A percentile compares a stretch with the other conserved stretches of the same genome.
Conservation (phyloP, 2,113 vertebrate species). For the Tichodroma muraria region DNA sequence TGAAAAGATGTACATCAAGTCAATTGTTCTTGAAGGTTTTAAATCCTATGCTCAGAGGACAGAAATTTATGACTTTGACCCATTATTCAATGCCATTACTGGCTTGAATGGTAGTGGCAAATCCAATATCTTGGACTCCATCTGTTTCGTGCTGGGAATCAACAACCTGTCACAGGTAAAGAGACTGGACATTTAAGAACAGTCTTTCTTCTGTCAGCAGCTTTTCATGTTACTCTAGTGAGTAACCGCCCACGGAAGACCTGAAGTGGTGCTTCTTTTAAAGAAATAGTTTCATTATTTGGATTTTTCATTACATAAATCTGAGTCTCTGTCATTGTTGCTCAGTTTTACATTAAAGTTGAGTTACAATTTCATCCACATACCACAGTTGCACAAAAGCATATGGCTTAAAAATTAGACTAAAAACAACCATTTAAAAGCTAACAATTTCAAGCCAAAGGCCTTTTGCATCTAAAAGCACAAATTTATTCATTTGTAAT, state of each 20-base stretch:
- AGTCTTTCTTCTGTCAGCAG: neutral
- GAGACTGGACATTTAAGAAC: neutral
- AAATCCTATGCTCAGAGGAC: slow-evolving; percentile 95
- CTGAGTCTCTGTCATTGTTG: neutral
- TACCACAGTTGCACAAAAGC: neutral
- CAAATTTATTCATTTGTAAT: neutral
- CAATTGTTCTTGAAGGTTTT: slow-evolving; percentile 90
- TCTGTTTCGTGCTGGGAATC: slow-evolving; percentile 94
- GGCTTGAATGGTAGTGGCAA: slow-evolving; percentile 96
- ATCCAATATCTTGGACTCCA: slow-evolving; percentile 93
- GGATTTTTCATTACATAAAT: neutral
- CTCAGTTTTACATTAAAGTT: neutral
- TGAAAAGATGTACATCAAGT: slow-evolving; percentile 86
- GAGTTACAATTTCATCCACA: neutral
- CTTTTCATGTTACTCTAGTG: accelerated
- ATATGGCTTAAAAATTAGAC: neutral
- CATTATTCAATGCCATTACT: slow-evolving; percentile 94
- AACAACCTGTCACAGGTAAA: slow-evolving; percentile 85
- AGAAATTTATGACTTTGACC: slow-evolving; percentile 86
- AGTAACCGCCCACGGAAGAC: neutral
- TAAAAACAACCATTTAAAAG: neutral
- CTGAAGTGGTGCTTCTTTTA: neutral
- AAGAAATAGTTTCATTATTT: neutral
- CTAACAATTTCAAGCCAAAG: neutral
- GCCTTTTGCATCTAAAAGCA: neutral